Evolutionary conservation across 2,797 vertebrate genomes (phyloP), one percentile per base, ranked within the genome.

Genomic region (Mus minutoides): DNA sequence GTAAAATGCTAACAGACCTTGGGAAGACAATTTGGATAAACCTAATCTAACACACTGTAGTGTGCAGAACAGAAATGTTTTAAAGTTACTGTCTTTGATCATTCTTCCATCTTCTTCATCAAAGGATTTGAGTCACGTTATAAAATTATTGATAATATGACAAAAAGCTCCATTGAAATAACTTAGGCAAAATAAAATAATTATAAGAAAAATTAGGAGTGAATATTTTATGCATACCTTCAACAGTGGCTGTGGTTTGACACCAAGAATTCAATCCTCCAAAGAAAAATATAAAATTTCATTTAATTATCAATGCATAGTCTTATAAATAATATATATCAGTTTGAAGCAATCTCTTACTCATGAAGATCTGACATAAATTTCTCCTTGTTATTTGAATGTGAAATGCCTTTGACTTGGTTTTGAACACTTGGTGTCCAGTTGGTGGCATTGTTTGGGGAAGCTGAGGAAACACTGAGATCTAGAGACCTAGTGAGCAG

Each of bases 161-260:
- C 58, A 93, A 87, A 97, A 92, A 83, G 34, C 91, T 94, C 62
- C 58, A 84, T 58, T 73, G 58, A 91, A 82, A 29, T 92, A 76
- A 93, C 62, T 94, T 85, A 88, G 34, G 77, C 37, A 96, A 94
- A 91, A 58, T 79, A 80, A 97, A 94, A 93, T 90, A 76, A 54
- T 16, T 91, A 1, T 88, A 85, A 71, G 89, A 91, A 95, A 94
- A 85, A 40, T 94, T 62, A 71, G 13, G 93, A 64, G 77, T 85
- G 46, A 26, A 6, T 88, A 73, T 85, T 92, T 22, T 84, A 21
- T 85, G 11, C 26, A 24, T 58, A 6, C 58, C 11, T 10, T 91
- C 40, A 64, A 88, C 49, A 95, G 80, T 49, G 19, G 10, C 19
- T 93, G 3, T 80, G 91, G 69, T 95, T 96, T 94, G 87, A 5